These are phyloP conservation scores for Eospalax fontanierii DNA, from an alignment of 2,797 vertebrate genomes.

Conservation along the genomic window DNA sequence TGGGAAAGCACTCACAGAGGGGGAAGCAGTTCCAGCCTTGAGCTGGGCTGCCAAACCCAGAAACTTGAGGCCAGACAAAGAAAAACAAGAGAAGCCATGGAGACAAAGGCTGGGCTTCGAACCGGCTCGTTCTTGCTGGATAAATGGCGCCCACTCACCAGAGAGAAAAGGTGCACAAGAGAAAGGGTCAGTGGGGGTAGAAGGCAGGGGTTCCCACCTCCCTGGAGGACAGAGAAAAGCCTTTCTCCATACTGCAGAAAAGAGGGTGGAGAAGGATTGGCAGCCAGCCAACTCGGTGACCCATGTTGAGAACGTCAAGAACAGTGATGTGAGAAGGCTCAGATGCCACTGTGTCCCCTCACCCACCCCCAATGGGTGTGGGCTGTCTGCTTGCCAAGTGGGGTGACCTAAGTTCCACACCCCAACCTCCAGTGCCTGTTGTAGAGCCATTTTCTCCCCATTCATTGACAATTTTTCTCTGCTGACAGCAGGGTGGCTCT, in stretches of 20 bases:
- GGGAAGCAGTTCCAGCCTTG: not conserved
- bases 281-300: not conserved
- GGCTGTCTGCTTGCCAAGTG: not conserved
- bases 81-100: conserved; percentile 4
- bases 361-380: not conserved
- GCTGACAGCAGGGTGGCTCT: conserved; percentile 8
- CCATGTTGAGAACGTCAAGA: not conserved
- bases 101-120: not conserved
- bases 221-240: conserved; percentile 45
- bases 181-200: not conserved
- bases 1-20: not conserved
- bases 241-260: conserved; percentile 23
- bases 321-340: not conserved
- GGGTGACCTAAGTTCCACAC: not conserved
- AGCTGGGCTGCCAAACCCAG: not conserved
- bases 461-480: conserved; percentile 8
- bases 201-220: not conserved
- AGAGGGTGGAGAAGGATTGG: not conserved
- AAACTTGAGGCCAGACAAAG: not conserved
- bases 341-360: not conserved
- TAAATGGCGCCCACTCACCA: conserved; percentile 19
- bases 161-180: conserved; percentile 16
- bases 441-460: not conserved
- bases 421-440: not conserved
- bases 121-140: not conserved